phyloP scores from a whole-genome alignment of 2,888 invertebrate genomes.

The Dicroscelio sp. region DNA sequence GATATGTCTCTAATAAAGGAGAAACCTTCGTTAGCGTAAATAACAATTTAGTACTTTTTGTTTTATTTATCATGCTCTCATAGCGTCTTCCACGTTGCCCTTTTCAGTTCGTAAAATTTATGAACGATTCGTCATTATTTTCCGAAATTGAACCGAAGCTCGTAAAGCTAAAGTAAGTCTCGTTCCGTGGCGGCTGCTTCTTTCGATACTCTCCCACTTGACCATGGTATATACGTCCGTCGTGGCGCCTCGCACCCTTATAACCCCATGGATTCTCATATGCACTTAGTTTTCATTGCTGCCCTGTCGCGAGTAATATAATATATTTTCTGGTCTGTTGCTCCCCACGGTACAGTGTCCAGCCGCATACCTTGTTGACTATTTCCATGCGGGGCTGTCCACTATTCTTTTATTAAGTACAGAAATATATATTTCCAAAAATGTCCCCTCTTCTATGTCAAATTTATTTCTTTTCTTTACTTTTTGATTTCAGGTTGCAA shows the following conservation, averaged over 20 bases:
- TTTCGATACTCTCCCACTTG: slow-evolving; percentile 81
- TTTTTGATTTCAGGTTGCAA: too few species aligned
- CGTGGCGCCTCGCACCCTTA: slow-evolving; percentile 83
- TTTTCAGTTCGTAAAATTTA: slow-evolving; percentile 74
- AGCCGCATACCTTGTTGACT: slow-evolving; percentile 86
- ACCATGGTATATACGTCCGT: slow-evolving; percentile 79
- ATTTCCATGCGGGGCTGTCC: slow-evolving; percentile 76
- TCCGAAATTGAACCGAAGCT: slow-evolving; percentile 76
- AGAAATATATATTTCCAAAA: too few species aligned
- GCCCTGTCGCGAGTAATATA: slow-evolving; percentile 90
- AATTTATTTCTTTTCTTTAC: background rate
- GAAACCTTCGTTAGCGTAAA: slow-evolving; percentile 52
- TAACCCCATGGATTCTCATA: slow-evolving; percentile 91
- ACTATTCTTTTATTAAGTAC: slow-evolving; percentile 75
- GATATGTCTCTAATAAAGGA: too few species aligned
- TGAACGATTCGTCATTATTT: slow-evolving; percentile 81
- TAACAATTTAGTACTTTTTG: slow-evolving; percentile 62
- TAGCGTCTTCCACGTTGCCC: slow-evolving; percentile 24
- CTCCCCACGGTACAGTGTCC: slow-evolving; percentile 90
- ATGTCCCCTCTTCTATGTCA: too few species aligned
- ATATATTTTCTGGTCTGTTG: slow-evolving; percentile 90
- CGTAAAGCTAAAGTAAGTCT: slow-evolving; percentile 79
- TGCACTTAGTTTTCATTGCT: slow-evolving; percentile 91
- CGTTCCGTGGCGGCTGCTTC: slow-evolving; percentile 66
- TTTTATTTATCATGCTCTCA: slow-evolving; percentile 48